Conservation (phyloP, 2,888 invertebrate species). For the Gastrophysa polygoni region DNA sequence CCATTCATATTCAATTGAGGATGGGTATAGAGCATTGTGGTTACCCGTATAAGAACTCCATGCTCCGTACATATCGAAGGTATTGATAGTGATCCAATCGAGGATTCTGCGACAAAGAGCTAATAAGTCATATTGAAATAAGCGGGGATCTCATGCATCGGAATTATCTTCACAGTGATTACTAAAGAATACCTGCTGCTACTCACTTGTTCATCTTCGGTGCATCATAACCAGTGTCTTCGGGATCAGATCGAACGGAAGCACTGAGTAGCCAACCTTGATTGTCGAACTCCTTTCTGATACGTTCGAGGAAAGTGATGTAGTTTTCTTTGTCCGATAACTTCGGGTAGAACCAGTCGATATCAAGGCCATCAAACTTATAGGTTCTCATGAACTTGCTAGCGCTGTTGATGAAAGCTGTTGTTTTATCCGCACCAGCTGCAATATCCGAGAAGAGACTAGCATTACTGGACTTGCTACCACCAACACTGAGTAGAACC, state of each 20-base stretch:
- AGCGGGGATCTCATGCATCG: too few relatives aligned
- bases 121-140: too few relatives aligned
- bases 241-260: constrained; percentile 36
- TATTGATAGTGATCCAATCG: constrained; percentile 73
- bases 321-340: constrained; percentile 24
- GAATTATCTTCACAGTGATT: too few relatives aligned
- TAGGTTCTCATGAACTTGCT: constrained; percentile 35
- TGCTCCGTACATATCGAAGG: constrained; percentile 72
- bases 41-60: constrained; percentile 70
- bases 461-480: constrained; percentile 35
- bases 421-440: constrained; percentile 36
- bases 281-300: constrained; percentile 31
- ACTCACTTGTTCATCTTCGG: constrained; percentile 37
- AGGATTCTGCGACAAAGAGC: constrained; percentile 59
- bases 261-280: constrained; percentile 37
- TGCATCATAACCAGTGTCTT: constrained; percentile 37
- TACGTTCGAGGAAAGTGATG: constrained; percentile 26
- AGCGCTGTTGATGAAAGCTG: constrained; percentile 38
- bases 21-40: constrained; percentile 67
- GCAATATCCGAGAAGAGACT: constrained; percentile 36
- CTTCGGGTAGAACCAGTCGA: constrained; percentile 44
- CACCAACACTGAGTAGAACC: constrained; percentile 41
- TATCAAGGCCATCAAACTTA: constrained; percentile 43
- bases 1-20: constrained; percentile 49
- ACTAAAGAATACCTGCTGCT: too few relatives aligned